Percentiles rank a stretch among this genome's conserved stretches.
These are phyloP conservation scores for Diarsia brunnea DNA, from an alignment of 2,888 invertebrate genomes.

Conservation along the genomic window DNA sequence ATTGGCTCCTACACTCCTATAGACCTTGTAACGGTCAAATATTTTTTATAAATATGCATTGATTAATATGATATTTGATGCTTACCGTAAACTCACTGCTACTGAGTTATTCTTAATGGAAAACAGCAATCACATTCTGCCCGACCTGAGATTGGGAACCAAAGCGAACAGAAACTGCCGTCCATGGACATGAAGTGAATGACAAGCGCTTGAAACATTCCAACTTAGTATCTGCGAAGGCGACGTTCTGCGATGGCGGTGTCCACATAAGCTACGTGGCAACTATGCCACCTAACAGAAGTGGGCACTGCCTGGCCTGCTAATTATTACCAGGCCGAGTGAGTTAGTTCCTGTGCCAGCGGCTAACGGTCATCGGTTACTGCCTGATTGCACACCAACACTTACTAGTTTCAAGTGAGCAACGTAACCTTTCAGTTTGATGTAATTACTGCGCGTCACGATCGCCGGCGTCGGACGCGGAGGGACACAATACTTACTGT, in stretches of 20 bases:
- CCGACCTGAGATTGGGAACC: neutral
- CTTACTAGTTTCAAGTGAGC: neutral
- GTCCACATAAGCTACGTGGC: neutral
- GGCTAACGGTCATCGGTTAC: neutral
- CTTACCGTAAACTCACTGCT: neutral
- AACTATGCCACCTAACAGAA: no score
- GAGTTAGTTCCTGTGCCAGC: neutral
- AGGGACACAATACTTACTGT: conserved; percentile 18
- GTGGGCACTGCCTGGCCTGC: no score
- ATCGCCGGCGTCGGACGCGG: neutral
- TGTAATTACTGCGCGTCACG: conserved; percentile 22
- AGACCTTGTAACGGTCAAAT: neutral
- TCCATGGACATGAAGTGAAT: neutral
- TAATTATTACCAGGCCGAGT: neutral
- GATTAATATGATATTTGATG: neutral
- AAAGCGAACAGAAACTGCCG: neutral
- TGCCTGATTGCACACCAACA: neutral
- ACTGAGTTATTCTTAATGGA: no score
- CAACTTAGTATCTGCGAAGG: neutral
- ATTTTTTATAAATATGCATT: neutral
- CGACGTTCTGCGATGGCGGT: neutral
- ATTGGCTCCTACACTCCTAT: no score
- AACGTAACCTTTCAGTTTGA: conserved; percentile 7
- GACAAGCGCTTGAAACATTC: neutral
- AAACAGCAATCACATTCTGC: neutral